These are phyloP conservation scores for Oppia nitens DNA, from an alignment of 1,140 invertebrate species.

Conservation along the genomic window DNA sequence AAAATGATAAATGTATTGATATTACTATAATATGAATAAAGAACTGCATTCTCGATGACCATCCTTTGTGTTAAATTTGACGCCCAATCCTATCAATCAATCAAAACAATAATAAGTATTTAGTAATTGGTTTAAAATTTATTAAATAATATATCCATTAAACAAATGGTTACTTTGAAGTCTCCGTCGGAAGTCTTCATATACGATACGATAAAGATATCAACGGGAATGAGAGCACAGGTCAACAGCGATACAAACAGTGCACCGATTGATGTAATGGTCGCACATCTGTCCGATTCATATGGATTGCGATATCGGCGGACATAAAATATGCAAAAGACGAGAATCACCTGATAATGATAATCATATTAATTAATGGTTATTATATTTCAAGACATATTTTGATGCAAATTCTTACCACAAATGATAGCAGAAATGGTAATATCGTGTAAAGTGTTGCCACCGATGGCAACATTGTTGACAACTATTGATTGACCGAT, in stretches of 20 bases:
- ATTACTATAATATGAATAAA: constrained; percentile 31
- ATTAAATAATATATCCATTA: not conserved
- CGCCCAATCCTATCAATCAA: constrained; percentile 16
- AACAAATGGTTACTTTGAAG: constrained; percentile 27
- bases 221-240: constrained; percentile 31
- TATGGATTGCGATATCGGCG: constrained; percentile 27
- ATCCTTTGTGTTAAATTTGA: constrained; percentile 20
- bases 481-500: too few relatives aligned
- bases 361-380: not conserved
- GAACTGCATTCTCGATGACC: constrained; percentile 26
- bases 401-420: too few relatives aligned
- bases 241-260: constrained; percentile 30
- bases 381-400: too few relatives aligned
- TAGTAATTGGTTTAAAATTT: not conserved
- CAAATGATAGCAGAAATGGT: constrained; percentile 27
- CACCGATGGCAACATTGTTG: constrained; percentile 24
- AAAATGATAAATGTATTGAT: constrained; percentile 10
- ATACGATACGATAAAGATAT: constrained; percentile 33
- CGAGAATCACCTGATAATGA: constrained; percentile 27
- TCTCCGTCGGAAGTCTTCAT: constrained; percentile 32
- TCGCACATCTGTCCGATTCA: constrained; percentile 28
- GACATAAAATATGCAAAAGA: constrained; percentile 30
- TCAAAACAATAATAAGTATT: constrained; percentile 9
- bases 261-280: constrained; percentile 26
- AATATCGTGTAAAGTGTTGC: constrained; percentile 28